These are phyloP conservation scores for Erythrolamprus reginae DNA, from an alignment of 2,113 vertebrate species.

Conservation along the genomic window DNA sequence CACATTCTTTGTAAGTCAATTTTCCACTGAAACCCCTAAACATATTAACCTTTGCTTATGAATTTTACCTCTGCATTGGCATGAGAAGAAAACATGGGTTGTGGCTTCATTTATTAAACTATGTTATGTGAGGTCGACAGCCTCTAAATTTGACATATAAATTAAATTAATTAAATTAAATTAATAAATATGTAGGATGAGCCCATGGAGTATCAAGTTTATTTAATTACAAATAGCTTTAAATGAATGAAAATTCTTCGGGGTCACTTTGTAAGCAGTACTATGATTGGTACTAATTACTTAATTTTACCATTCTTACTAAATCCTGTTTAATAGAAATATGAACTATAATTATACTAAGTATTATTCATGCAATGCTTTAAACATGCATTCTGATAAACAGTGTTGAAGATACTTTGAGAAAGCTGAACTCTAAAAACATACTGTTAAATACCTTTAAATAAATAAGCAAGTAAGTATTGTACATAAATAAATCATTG, in stretches of 20 bases:
- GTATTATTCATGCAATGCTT: not conserved
- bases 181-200: not conserved
- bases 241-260: not conserved
- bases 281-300: not conserved
- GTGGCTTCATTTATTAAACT: not conserved
- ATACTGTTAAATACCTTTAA: not conserved
- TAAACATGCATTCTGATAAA: not conserved
- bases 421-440: not conserved
- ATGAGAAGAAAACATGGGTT: not conserved
- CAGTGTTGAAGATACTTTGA: not conserved
- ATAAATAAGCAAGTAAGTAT: not conserved
- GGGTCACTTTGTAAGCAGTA: not conserved
- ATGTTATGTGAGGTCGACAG: not conserved
- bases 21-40: not conserved
- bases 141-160: not conserved
- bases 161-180: not conserved
- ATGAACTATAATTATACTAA: not conserved
- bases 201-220: not conserved
- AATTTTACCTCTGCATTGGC: not conserved
- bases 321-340: not conserved
- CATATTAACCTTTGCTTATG: not conserved
- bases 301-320: not conserved
- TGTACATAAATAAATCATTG: not conserved
- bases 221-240: not conserved
- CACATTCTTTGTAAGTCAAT: too few species aligned